Base-by-base conservation (phyloP, 2,888 invertebrate genomes). In the Eilema sororculum region DNA sequence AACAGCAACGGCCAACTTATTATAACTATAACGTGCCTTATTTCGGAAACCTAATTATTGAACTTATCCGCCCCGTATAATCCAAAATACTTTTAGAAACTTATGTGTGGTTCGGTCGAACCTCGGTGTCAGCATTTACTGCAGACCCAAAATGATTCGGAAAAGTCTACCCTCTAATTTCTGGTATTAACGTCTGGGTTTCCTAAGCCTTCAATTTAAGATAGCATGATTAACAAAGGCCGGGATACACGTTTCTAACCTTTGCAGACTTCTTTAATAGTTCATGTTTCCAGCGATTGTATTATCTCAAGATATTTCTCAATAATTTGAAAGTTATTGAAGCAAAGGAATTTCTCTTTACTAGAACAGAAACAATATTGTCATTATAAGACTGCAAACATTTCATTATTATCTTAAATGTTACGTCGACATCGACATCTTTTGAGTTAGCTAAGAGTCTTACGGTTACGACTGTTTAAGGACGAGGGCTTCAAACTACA, bases 171-270 rank as follows among this genome's bases (percentile, higher is more conserved):
- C 78, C 84, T 78, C 81, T 86, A 80, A 84, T 80, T 78, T 79
- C 77, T 71, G 74, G 77, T 75, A 76, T 85, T 81, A 82, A 71
- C 76, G 81, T 79, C 81, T 77, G 70, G 73, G 78, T 84, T 85
- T 85, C 83, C 79, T 78, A 77, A 78, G 78, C 83, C 80, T 74
- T 76, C 81, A 84, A 84, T 86, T 88, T 84, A 74, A 78, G 76
- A 46, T n/a, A 52, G 80, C 79, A 84, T 69, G 74, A 75, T 71
- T 76, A 68, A 72, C 67, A 71, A 71, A 56, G 59, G 70, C 22
- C 30, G 57, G 60, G 62, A 57, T 67, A 66, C 80, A 78, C 77
- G 80, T 78, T 75, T 73, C 71, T 71, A 79, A 77, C 78, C 78
- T 73, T 72, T 74, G 4, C 22, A 46, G 30, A 30, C 13, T 20